Percentiles rank a stretch among this genome's conserved stretches.
These are phyloP conservation scores for Gymnogyps californianus DNA, from an alignment of 2,113 vertebrate genomes.

Conservation along the genomic window DNA sequence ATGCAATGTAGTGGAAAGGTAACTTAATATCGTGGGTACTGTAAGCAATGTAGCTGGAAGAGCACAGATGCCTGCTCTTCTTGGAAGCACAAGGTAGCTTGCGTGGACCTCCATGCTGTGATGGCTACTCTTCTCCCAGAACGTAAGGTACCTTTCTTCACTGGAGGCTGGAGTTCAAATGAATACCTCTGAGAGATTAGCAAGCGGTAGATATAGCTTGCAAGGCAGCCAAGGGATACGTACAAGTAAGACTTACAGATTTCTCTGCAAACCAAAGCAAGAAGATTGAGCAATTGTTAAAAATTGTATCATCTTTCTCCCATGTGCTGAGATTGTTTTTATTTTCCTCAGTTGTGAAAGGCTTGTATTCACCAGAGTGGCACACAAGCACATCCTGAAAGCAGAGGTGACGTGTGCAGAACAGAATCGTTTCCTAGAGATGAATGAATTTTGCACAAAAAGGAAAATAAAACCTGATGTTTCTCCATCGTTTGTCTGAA, in stretches of 20 bases:
- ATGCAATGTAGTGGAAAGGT: background rate
- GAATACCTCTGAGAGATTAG: background rate
- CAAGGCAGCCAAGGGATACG: background rate
- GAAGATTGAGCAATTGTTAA: background rate
- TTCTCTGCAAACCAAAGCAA: background rate
- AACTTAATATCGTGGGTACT: background rate
- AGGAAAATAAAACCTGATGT: background rate
- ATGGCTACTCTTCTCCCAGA: background rate
- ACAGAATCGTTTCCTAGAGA: background rate
- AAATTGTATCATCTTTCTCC: background rate
- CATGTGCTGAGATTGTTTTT: background rate
- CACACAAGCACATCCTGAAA: background rate
- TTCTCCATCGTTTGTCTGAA: background rate
- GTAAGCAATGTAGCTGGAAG: background rate
- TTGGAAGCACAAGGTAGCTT: rapidly evolving
- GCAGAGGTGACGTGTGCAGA: background rate
- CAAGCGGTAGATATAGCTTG: background rate
- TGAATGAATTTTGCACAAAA: background rate
- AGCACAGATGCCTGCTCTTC: background rate
- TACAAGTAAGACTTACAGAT: background rate
- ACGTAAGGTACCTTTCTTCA: background rate
- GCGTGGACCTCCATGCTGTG: background rate
- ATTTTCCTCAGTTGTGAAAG: background rate
- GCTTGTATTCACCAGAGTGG: background rate
- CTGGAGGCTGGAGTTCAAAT: background rate